Percentiles rank a stretch among this genome's conserved stretches.
These are phyloP conservation scores for Galerucella nymphaeae DNA, from an alignment of 2,888 invertebrate genomes.

Conservation along the genomic window DNA sequence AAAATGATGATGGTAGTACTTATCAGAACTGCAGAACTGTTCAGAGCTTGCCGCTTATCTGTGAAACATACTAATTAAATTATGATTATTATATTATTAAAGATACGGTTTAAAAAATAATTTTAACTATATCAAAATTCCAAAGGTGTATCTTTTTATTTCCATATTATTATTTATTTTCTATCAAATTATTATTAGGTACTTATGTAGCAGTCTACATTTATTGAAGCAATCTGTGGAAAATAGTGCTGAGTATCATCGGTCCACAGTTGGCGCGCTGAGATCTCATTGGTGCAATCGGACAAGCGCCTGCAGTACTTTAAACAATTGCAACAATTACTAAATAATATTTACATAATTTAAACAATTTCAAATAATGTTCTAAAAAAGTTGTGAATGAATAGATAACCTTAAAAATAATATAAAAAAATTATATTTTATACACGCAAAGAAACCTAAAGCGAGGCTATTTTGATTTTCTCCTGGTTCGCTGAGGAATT, in stretches of 20 bases:
- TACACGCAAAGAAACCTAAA: slow-evolving; percentile 40
- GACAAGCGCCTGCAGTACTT: slow-evolving; percentile 38
- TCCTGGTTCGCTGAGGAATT: slow-evolving; percentile 64
- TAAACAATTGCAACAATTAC: slow-evolving; percentile 26
- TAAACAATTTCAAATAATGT: neutral
- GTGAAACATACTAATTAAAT: too few species aligned
- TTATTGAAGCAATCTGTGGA: slow-evolving; percentile 8
- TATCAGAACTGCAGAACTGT: too few species aligned
- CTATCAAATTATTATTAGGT: neutral
- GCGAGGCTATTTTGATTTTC: slow-evolving; percentile 61
- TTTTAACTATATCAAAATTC: neutral
- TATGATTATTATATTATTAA: too few species aligned
- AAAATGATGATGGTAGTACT: too few species aligned
- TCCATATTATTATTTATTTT: neutral
- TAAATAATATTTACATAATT: slow-evolving; percentile 12
- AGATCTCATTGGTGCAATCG: slow-evolving; percentile 48
- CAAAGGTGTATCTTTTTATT: too few species aligned
- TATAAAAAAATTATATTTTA: slow-evolving; percentile 4
- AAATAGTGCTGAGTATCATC: slow-evolving; percentile 8
- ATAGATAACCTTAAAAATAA: neutral
- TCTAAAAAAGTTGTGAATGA: slow-evolving; percentile 2
- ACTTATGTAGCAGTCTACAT: neutral
- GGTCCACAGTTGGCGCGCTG: slow-evolving; percentile 50
- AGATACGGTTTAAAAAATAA: neutral
- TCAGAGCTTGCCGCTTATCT: too few species aligned